A percentile compares a stretch with the other conserved stretches of the same genome.
These are phyloP conservation scores for Orchesellides sinensis DNA, from an alignment of 2,888 invertebrate species.

Conservation along the genomic window DNA sequence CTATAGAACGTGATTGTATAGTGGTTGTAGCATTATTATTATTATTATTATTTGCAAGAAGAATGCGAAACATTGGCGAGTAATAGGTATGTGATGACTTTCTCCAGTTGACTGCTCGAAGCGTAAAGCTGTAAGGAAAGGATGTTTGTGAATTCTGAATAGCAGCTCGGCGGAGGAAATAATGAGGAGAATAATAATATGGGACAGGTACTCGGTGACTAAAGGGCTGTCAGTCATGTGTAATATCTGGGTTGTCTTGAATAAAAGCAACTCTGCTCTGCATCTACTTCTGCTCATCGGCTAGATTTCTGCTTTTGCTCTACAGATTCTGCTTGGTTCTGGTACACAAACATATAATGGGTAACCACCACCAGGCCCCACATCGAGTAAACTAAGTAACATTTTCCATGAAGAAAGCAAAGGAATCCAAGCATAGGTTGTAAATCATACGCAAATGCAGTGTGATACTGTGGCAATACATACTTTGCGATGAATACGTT, in stretches of 20 bases:
- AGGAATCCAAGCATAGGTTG: no score
- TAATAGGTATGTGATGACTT: background rate
- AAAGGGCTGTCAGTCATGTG: conserved; percentile 28
- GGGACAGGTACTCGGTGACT: conserved; percentile 30
- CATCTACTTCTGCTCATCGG: no score
- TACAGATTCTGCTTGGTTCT: background rate
- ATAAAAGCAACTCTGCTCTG: background rate
- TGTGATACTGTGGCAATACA: no score
- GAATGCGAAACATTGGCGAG: background rate
- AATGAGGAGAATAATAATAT: conserved; percentile 27
- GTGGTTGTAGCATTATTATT: no score
- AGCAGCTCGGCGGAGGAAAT: background rate
- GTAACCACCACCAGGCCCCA: background rate
- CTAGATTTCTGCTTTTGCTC: background rate
- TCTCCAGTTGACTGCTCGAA: background rate
- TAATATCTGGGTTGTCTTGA: background rate
- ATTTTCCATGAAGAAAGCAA: background rate
- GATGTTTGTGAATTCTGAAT: background rate
- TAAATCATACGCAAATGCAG: no score
- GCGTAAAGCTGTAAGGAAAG: background rate
- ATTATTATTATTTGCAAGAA: no score
- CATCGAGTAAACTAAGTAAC: background rate
- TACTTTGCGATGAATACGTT: no score
- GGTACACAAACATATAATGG: background rate
- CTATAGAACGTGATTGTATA: no score